phyloP scores from a whole-genome alignment of 2,113 vertebrate genomes.

The Tyto alba region DNA sequence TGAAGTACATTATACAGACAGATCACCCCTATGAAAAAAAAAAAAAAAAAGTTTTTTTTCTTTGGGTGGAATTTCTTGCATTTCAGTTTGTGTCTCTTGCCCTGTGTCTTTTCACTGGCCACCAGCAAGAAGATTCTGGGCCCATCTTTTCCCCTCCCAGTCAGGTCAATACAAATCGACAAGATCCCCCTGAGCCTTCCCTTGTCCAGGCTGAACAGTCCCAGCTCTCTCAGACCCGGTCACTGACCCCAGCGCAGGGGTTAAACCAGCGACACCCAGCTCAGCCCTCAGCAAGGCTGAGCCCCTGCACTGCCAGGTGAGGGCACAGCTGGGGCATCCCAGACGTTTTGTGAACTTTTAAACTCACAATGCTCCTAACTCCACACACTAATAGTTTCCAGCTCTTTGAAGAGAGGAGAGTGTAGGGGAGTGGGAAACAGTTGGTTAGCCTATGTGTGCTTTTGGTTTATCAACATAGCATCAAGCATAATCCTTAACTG shows the following conservation, averaged over 20 bases:
- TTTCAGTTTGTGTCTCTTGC: neutral
- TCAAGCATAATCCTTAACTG: fast-evolving
- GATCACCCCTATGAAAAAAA: neutral
- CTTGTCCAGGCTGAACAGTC: neutral
- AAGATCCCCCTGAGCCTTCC: neutral
- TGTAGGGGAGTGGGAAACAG: neutral
- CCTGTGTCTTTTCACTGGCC: neutral
- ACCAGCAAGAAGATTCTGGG: neutral
- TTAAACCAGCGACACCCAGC: neutral
- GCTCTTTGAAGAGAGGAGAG: neutral
- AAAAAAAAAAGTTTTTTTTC: neutral
- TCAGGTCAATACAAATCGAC: neutral
- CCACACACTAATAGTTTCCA: no score
- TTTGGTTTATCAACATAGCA: neutral
- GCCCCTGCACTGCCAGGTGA: neutral
- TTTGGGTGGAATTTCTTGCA: neutral
- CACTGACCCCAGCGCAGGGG: fast-evolving
- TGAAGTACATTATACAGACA: neutral
- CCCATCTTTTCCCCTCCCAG: neutral
- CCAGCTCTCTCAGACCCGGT: fast-evolving
- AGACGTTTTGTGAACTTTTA: neutral
- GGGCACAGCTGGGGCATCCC: fast-evolving
- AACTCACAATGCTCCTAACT: neutral
- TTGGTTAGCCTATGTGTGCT: neutral
- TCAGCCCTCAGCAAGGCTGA: fast-evolving